These are phyloP conservation scores for Egretta garzetta DNA, from an alignment of 2,113 vertebrate species.

Conservation along the genomic window DNA sequence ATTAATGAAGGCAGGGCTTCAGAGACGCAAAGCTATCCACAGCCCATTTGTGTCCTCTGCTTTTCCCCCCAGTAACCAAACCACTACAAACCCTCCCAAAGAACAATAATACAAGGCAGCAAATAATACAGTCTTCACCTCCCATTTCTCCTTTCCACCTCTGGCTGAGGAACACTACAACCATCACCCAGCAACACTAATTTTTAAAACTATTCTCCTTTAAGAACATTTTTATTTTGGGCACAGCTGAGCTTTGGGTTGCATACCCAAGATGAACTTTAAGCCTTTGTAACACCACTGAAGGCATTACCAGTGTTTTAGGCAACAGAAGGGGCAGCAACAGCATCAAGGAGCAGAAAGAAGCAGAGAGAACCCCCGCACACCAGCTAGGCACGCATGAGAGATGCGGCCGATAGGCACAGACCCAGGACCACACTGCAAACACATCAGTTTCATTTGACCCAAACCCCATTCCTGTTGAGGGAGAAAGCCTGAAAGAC, in stretches of 20 bases:
- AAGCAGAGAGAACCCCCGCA: background rate
- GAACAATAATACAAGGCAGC: background rate
- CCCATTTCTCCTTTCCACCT: background rate
- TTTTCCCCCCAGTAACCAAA: background rate
- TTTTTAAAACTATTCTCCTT: background rate
- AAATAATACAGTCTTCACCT: background rate
- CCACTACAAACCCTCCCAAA: background rate
- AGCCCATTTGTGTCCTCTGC: background rate
- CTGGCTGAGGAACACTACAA: background rate
- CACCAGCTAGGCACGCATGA: rapidly evolving
- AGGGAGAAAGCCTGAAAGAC: background rate
- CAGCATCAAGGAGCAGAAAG: background rate
- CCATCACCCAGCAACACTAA: background rate
- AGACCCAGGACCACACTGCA: rapidly evolving
- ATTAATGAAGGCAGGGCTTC: conserved; percentile 73
- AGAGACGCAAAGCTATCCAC: conserved; percentile 2
- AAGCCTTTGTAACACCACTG: rapidly evolving
- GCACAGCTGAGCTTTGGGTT: background rate
- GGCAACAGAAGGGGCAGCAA: background rate
- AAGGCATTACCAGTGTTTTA: background rate
- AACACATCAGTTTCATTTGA: background rate
- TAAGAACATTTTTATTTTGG: background rate
- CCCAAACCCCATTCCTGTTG: background rate
- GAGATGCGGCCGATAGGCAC: rapidly evolving
- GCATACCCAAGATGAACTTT: background rate